A percentile compares a stretch with the other conserved stretches of the same genome.
These are phyloP conservation scores for Idaea biselata DNA, from an alignment of 2,888 invertebrate species.

Conservation along the genomic window DNA sequence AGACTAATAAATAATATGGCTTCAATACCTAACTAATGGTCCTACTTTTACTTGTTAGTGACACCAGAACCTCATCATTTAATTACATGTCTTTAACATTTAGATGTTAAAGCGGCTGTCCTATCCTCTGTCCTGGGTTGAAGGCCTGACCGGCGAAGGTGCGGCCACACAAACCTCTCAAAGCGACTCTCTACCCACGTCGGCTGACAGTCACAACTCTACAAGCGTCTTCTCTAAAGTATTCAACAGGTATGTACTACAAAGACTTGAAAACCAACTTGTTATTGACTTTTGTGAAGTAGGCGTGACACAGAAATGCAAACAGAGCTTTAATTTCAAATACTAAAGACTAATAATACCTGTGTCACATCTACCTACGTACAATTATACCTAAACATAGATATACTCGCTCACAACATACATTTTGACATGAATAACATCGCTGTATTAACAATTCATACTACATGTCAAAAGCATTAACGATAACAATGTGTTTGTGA, in stretches of 20 bases:
- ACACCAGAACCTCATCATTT: background rate
- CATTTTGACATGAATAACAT: slow-evolving; percentile 23
- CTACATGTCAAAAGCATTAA: slow-evolving; percentile 14
- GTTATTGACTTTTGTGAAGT: background rate
- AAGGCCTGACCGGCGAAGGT: slow-evolving; percentile 90
- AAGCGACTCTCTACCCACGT: slow-evolving; percentile 79
- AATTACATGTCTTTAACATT: background rate
- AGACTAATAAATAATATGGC: too few relatives aligned
- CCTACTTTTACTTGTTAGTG: background rate
- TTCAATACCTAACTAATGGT: background rate
- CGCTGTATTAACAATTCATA: slow-evolving; percentile 22
- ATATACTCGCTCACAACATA: slow-evolving; percentile 23
- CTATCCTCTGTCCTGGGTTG: slow-evolving; percentile 95
- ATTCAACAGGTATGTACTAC: slow-evolving; percentile 86
- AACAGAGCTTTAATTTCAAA: background rate
- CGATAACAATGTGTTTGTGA: slow-evolving; percentile 15
- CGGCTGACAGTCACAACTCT: slow-evolving; percentile 83
- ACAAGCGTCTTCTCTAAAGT: slow-evolving; percentile 94
- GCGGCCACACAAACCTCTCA: slow-evolving; percentile 75
- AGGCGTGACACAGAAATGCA: slow-evolving; percentile 5
- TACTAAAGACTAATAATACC: slow-evolving; percentile 13
- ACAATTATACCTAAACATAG: slow-evolving; percentile 19
- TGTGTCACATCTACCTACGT: slow-evolving; percentile 28
- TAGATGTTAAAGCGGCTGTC: slow-evolving; percentile 95
- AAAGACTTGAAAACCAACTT: background rate